These are phyloP conservation scores for Cryptotis parvus DNA, from an alignment of 2,113 vertebrate genomes.

Conservation along the genomic window DNA sequence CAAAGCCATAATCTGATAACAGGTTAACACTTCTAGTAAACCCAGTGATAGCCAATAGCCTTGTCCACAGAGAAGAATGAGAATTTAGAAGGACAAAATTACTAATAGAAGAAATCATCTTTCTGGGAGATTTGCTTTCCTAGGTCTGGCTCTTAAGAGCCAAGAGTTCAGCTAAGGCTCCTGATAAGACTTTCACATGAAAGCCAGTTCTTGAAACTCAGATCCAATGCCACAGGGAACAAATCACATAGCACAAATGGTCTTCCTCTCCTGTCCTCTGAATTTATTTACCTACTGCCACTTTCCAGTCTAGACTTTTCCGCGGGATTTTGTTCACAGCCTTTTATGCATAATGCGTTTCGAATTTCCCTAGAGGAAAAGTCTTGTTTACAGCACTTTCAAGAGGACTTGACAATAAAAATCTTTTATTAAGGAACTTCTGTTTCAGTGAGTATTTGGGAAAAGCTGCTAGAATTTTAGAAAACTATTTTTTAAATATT, in stretches of 20 bases:
- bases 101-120: not conserved
- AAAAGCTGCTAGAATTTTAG: not conserved
- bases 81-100: not conserved
- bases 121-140: not conserved
- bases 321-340: slow-evolving; percentile 39
- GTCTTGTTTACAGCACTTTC: not conserved
- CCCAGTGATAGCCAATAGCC: not conserved
- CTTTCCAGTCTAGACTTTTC: not conserved
- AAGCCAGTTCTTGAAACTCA: not conserved
- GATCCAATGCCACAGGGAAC: not conserved
- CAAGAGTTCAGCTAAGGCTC: not conserved
- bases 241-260: not conserved
- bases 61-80: not conserved
- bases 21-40: not conserved
- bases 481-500: slow-evolving; percentile 19
- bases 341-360: slow-evolving; percentile 40
- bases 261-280: not conserved
- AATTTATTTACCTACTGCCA: slow-evolving; percentile 32
- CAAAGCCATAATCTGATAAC: not conserved
- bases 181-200: not conserved
- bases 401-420: slow-evolving; percentile 34
- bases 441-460: slow-evolving; percentile 26
- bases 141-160: not conserved
- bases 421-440: not conserved
- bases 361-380: slow-evolving; percentile 58